These are phyloP conservation scores for Venusia cambrica DNA, from an alignment of 2,888 invertebrate species.

Conservation along the genomic window DNA sequence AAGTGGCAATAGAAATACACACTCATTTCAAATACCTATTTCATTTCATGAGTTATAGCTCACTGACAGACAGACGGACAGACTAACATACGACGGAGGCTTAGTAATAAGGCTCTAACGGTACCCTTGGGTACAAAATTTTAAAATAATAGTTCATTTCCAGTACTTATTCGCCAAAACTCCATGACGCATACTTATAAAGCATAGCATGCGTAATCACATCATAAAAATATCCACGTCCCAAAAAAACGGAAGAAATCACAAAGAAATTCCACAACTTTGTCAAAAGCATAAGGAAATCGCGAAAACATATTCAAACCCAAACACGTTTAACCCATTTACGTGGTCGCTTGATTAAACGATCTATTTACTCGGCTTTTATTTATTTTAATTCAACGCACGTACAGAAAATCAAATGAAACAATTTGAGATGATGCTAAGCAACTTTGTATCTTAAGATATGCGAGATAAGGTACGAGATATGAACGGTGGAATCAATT, in stretches of 20 bases:
- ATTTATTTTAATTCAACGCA: slow-evolving; percentile 44
- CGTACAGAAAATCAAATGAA: slow-evolving; percentile 39
- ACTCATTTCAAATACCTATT: too few species aligned
- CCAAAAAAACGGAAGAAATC: slow-evolving; percentile 14
- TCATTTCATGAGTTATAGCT: too few species aligned
- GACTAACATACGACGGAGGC: too few species aligned
- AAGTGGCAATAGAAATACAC: too few species aligned
- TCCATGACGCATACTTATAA: too few species aligned
- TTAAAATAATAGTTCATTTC: too few species aligned
- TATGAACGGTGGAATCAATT: slow-evolving; percentile 15
- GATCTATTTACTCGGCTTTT: slow-evolving; percentile 33
- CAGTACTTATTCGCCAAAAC: too few species aligned
- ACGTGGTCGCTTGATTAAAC: slow-evolving; percentile 52
- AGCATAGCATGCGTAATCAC: too few species aligned
- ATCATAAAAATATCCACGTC: not conserved
- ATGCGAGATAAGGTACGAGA: slow-evolving; percentile 22
- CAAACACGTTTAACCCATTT: slow-evolving; percentile 58
- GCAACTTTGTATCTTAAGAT: slow-evolving; percentile 35
- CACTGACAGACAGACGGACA: too few species aligned
- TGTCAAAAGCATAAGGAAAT: slow-evolving; percentile 23
- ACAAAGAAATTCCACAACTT: slow-evolving; percentile 7
- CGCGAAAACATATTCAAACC: slow-evolving; percentile 36
- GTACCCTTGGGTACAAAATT: too few species aligned
- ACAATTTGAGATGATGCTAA: slow-evolving; percentile 24
- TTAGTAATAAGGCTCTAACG: too few species aligned